Percentiles rank a stretch among this genome's conserved stretches.
phyloP scores from a whole-genome alignment of 1,140 invertebrate species.

The Cherax quadricarinatus region DNA sequence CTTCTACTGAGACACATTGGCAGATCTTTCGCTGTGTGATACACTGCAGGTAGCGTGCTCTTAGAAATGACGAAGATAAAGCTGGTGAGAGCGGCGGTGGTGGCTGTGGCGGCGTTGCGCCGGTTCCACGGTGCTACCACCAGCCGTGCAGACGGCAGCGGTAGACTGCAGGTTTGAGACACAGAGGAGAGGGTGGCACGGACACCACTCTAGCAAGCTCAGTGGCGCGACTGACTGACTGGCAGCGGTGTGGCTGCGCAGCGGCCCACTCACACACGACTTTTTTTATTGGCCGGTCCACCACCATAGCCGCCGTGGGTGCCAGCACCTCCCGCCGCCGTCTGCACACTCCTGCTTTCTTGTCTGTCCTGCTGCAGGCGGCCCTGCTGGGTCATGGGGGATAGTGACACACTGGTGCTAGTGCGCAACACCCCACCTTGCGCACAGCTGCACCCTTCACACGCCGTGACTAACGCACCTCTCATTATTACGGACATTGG shows the following conservation, averaged over 20 bases:
- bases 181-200: conserved; percentile 10
- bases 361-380: conserved; percentile 52
- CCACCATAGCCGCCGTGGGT: conserved; percentile 66
- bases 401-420: conserved; percentile 11
- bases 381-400: conserved; percentile 40
- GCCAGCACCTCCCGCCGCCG: conserved; percentile 50
- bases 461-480: not conserved
- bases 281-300: conserved; percentile 68
- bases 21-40: conserved; percentile 45
- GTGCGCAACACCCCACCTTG: not conserved
- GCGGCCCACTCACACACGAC: conserved; percentile 55
- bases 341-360: conserved; percentile 43
- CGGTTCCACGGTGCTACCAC: conserved; percentile 51
- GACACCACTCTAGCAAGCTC: conserved; percentile 14
- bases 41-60: conserved; percentile 37
- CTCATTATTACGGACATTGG: conserved; percentile 31
- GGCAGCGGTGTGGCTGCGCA: conserved; percentile 17
- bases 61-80: conserved; percentile 14
- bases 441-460: conserved; percentile 13
- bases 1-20: conserved; percentile 62
- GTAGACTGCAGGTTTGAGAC: conserved; percentile 51
- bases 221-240: conserved; percentile 60
- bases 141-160: conserved; percentile 34
- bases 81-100: conserved; percentile 27
- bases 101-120: conserved; percentile 42